Percentiles rank a stretch among this genome's conserved stretches.
Evolutionary conservation across 2,888 invertebrate species (phyloP).

Genomic region (Spisula subtruncata): DNA sequence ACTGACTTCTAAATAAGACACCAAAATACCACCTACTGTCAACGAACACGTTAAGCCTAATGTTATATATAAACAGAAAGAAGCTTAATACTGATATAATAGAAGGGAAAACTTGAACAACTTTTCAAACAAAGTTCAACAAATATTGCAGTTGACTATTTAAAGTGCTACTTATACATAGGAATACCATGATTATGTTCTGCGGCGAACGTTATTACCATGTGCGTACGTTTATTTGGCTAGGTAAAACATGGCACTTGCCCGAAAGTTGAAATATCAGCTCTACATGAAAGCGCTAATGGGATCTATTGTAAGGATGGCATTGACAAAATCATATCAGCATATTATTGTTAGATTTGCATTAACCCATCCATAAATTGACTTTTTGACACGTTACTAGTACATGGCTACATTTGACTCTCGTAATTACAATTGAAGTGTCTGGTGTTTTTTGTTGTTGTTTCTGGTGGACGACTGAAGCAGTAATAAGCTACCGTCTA

Average conservation of each 20-base stretch:
- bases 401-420: too few relatives aligned
- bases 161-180: neutral
- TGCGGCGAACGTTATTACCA: neutral
- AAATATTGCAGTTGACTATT: neutral
- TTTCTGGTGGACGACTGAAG: too few relatives aligned
- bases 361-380: too few relatives aligned
- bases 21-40: neutral
- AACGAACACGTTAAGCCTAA: neutral
- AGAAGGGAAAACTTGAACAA: neutral
- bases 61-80: slow-evolving; percentile 1
- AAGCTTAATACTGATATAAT: slow-evolving; percentile 2
- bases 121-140: neutral
- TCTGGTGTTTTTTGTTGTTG: too few relatives aligned
- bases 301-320: too few relatives aligned
- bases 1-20: neutral
- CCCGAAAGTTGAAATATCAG: neutral
- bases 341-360: too few relatives aligned
- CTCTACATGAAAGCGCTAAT: too few relatives aligned
- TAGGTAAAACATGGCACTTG: neutral
- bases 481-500: too few relatives aligned
- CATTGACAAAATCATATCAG: too few relatives aligned
- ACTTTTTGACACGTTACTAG: too few relatives aligned
- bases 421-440: too few relatives aligned
- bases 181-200: too few relatives aligned
- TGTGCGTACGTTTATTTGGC: neutral